Evolutionary conservation across 2,797 vertebrate species (phyloP), one percentile per base, ranked within the genome.

Genomic region (Acridotheres tristis): DNA sequence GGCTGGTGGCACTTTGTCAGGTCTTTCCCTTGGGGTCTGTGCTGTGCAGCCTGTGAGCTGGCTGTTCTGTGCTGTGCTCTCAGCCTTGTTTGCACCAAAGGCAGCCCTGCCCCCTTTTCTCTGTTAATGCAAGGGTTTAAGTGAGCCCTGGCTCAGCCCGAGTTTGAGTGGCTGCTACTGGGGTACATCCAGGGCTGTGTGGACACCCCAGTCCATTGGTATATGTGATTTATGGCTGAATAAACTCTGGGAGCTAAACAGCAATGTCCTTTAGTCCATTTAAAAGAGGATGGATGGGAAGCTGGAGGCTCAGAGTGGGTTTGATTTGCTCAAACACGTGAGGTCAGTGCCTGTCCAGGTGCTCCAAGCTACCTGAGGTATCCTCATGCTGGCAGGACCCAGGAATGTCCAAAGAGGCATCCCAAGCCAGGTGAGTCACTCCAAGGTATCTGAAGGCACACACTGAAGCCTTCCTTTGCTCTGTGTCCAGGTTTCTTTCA

Each of bases 11-110:
- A 14, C 47, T 36, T 54, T 65, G 25, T 48, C 13, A 17, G 38
- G 14, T 40, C 43, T 34, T 45, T 77, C 57, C 53, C 16, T 8
- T 2, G 30, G 17, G 20, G 15, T 16, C 34, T 55, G 22, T 62
- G 51, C 8, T 20, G 38, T 34, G 36, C 0, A 5, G 38, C 36
- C 2, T 0, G 5, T 26, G 68, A 61, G 30, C n/a, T 43, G 78
- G 8, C 2, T 0, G 2, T 4, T 47, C 51, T 62, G 16, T 2
- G 40, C 3, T 29, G 36, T 48, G 29, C 19, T 73, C 53, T 22
- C 7, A 62, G 58, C 13, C 6, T 63, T 63, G 3, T 86, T 81
- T 79, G 26, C 9, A 9, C 27, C 32, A 15, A 36, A 66, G 23
- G 23, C 61, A 85, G 29, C 7, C 27, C 10, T 13, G 17, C 2